These are phyloP conservation scores for Deilephila porcellus DNA, from an alignment of 2,888 invertebrate genomes.

Conservation along the genomic window DNA sequence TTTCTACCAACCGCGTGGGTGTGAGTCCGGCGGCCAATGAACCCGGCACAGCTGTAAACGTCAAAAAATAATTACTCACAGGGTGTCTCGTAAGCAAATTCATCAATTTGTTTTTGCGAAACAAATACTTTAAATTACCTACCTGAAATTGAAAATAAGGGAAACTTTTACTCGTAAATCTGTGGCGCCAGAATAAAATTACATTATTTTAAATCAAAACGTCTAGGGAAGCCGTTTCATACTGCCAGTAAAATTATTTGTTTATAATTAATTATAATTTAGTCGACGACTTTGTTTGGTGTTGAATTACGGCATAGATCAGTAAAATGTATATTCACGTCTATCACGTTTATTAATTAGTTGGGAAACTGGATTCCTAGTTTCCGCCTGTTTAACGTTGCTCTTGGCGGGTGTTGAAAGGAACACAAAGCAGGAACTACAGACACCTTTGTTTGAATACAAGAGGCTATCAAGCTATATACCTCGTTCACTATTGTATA, in stretches of 20 bases:
- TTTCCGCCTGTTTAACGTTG: not conserved
- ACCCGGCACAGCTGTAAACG: conserved; percentile 55
- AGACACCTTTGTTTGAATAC: not conserved
- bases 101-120: not conserved
- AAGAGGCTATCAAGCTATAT: not conserved
- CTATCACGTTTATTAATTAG: not conserved
- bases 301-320: not conserved
- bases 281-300: not conserved
- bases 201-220: no score
- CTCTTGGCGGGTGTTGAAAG: not conserved
- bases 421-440: not conserved
- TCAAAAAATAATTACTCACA: conserved; percentile 29
- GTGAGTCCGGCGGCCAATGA: conserved; percentile 64
- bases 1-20: conserved; percentile 56
- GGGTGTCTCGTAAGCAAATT: conserved; percentile 20
- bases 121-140: no score
- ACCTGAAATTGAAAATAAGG: not conserved
- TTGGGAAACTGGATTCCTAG: not conserved
- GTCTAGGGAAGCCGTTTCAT: no score
- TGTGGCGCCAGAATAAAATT: no score
- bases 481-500: no score
- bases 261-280: not conserved
- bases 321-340: not conserved
- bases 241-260: no score
- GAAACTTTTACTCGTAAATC: not conserved